Evolutionary conservation across 2,888 invertebrate species (phyloP).

Genomic region (Argynnis bischoffii): DNA sequence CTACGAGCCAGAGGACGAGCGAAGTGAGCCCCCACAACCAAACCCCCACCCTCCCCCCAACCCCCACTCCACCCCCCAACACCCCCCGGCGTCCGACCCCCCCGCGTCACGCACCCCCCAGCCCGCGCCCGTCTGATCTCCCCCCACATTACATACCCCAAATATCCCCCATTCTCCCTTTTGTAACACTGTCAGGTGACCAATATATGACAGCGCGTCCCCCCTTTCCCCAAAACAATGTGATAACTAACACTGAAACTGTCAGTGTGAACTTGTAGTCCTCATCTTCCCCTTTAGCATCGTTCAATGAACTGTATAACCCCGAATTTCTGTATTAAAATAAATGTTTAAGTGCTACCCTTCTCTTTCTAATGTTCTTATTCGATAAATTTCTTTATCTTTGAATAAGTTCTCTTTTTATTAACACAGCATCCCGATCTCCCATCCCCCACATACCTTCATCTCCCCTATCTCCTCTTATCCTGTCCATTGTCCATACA

Average conservation of each 20-base stretch:
- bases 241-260: too few relatives aligned
- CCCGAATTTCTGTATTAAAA: too few relatives aligned
- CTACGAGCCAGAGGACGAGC: conserved; percentile 46
- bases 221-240: not conserved
- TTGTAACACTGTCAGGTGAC: not conserved
- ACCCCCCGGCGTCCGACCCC: conserved; percentile 37
- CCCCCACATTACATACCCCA: not conserved
- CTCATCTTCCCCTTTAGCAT: too few relatives aligned
- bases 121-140: conserved; percentile 36
- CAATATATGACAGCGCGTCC: not conserved
- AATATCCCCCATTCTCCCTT: conserved; percentile 5
- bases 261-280: too few relatives aligned
- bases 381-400: too few relatives aligned
- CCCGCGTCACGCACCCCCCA: conserved; percentile 28
- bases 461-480: not conserved
- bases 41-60: conserved; percentile 40
- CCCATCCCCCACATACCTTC: not conserved
- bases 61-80: conserved; percentile 42
- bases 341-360: too few relatives aligned
- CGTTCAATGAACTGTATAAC: too few relatives aligned
- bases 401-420: not conserved
- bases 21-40: conserved; percentile 38
- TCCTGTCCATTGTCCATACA: not conserved
- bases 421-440: not conserved
- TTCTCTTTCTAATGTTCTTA: too few relatives aligned